Percentiles rank a stretch among this genome's conserved stretches.
These are phyloP conservation scores for Aleiodes leptofemur DNA, from an alignment of 2,888 invertebrate genomes.

Conservation along the genomic window DNA sequence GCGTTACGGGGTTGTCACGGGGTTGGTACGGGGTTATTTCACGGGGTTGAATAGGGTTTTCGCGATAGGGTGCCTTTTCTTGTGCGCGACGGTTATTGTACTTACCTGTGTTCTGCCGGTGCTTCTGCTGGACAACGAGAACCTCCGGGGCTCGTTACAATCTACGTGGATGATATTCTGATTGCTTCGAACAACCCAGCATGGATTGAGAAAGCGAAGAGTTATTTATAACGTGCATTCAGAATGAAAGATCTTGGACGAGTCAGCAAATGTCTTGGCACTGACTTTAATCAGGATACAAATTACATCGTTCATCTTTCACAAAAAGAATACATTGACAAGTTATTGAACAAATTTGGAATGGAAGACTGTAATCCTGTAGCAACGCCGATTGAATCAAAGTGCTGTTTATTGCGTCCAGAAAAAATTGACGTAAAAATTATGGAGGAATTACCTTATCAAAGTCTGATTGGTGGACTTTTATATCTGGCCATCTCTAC, in stretches of 20 bases:
- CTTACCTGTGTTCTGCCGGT: too few relatives aligned
- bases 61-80: too few relatives aligned
- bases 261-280: constrained; percentile 48
- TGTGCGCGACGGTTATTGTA: too few relatives aligned
- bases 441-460: not conserved
- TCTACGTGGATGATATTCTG: constrained; percentile 54
- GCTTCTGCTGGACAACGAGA: too few relatives aligned
- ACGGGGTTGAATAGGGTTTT: too few relatives aligned
- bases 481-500: constrained; percentile 22
- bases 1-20: too few relatives aligned
- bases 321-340: constrained; percentile 44
- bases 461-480: constrained; percentile 14
- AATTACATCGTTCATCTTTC: constrained; percentile 20
- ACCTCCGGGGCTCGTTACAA: too few relatives aligned
- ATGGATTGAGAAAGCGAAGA: constrained; percentile 27
- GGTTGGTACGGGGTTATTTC: too few relatives aligned
- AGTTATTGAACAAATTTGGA: constrained; percentile 41
- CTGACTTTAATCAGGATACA: constrained; percentile 38
- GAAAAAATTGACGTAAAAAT: not conserved
- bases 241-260: constrained; percentile 47
- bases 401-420: not conserved
- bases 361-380: constrained; percentile 50
- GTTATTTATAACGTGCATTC: constrained; percentile 34
- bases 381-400: constrained; percentile 45
- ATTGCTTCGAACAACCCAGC: constrained; percentile 38